Evolutionary conservation across 2,888 invertebrate species (phyloP), one percentile per base, ranked within the genome.

Genomic region (Criorhina ranunculi): DNA sequence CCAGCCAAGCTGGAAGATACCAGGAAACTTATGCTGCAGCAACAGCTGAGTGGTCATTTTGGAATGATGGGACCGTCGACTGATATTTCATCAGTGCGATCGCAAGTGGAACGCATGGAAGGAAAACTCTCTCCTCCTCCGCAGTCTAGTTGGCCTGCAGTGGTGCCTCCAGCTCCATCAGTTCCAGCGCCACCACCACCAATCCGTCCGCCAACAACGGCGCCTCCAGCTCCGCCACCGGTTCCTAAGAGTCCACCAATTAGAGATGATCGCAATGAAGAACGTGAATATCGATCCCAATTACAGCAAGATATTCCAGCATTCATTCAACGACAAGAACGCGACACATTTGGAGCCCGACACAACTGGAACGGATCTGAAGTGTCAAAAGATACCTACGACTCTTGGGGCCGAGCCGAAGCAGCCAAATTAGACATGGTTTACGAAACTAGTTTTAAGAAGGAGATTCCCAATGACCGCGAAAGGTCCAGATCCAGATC

Each of bases 1-100:
- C 94, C 95, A 19, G 95, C 97, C 60, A 97, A 98, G 89, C 91
- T 98, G 44, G 97, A 97, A 90, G 97, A 97, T 86, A 96, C 97
- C 7, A 93, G 98, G 69, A 96, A 96, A 89, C 92, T 96, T 88
- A 95, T 97, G 93, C 91, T 98, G 37, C 97, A 98, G 89, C 95
- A 97, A 87, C 97, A 98, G 91, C 91, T 98, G 59, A 95, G 96
- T 88, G 94, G 95, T 15, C 89, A 90, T 59, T 90, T 91, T 66
- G 88, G 88, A 29, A 89, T 87, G 72, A 89, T 87, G 72, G 86
- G 87, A 29, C 62, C 70, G 11, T 87, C 88, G 11, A 87, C 88
- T 5, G 90, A 90, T 66, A 82, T 90, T 60, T 90, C 91, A 5
- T 91, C 91, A 0, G 92, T 92, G 7, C 92, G 93, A 77, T 92